These are phyloP conservation scores for Pollachius pollachius DNA, from an alignment of 2,113 vertebrate genomes.

Conservation along the genomic window DNA sequence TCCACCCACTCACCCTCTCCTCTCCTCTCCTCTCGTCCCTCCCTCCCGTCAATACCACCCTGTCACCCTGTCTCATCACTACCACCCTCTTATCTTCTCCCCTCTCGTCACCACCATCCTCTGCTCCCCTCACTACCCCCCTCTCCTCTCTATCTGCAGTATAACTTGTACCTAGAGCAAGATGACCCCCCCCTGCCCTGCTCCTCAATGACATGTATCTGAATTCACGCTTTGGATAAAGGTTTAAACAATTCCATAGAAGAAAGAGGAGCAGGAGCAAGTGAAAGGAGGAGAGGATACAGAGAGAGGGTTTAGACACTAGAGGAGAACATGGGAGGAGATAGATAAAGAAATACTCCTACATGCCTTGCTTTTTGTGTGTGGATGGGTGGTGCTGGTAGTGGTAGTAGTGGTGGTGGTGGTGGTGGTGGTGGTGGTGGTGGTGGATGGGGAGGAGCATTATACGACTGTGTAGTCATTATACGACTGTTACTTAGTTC, in stretches of 20 bases:
- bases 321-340: slow-evolving; percentile 2
- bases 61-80: slow-evolving; percentile 9
- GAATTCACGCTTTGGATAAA: too few relatives aligned
- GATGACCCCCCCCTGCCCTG: too few relatives aligned
- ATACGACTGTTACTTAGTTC: slow-evolving; percentile 52
- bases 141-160: too few relatives aligned
- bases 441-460: background rate
- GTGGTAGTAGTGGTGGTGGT: background rate
- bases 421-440: background rate
- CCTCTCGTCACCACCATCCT: background rate
- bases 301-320: background rate
- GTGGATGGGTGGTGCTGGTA: background rate
- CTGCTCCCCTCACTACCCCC: too few relatives aligned
- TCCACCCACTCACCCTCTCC: background rate
- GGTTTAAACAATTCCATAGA: background rate
- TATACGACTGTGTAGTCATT: slow-evolving; percentile 42
- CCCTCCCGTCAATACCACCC: background rate
- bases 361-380: too few relatives aligned
- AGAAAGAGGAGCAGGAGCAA: background rate
- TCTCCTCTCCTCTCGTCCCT: slow-evolving; percentile 13
- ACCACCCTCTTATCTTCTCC: background rate
- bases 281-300: background rate
- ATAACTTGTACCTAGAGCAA: too few relatives aligned
- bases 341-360: too few relatives aligned
- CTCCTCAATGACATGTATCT: too few relatives aligned